These are phyloP conservation scores for Mesorhabditis sp. DNA, from an alignment of 2,888 invertebrate species.

Conservation along the genomic window DNA sequence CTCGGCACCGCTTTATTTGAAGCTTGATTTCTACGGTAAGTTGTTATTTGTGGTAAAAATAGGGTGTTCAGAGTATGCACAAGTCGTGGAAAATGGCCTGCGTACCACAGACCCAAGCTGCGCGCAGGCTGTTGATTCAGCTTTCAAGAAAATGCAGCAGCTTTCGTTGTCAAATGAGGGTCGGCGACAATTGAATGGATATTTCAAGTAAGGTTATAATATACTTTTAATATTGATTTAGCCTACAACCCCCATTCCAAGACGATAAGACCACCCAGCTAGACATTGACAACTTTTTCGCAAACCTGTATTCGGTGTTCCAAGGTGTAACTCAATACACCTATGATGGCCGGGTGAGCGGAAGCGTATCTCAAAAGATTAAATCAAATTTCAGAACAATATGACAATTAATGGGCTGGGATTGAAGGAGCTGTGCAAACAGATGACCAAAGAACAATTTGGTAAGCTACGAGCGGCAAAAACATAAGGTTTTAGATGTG, in stretches of 20 bases:
- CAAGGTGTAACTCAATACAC: constrained; percentile 41
- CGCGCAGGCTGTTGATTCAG: constrained; percentile 19
- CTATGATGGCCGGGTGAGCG: constrained; percentile 36
- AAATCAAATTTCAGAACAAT: neutral
- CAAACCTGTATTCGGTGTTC: constrained; percentile 32
- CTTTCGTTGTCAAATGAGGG: constrained; percentile 23
- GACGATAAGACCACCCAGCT: constrained; percentile 21
- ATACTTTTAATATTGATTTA: constrained; percentile 9
- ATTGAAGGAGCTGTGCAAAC: no score
- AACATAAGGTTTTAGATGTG: constrained; percentile 14
- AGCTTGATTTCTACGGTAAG: constrained; percentile 38
- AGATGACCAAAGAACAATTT: no score
- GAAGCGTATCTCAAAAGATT: constrained; percentile 3
- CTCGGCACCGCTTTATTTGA: constrained; percentile 38
- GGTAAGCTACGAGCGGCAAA: no score
- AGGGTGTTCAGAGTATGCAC: constrained; percentile 34
- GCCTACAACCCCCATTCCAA: constrained; percentile 32
- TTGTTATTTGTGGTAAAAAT: neutral
- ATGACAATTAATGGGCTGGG: neutral
- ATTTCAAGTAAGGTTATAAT: constrained; percentile 20
- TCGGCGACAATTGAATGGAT: constrained; percentile 24
- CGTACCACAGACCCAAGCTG: constrained; percentile 23
- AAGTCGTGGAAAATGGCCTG: constrained; percentile 38
- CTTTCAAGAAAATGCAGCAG: constrained; percentile 31
- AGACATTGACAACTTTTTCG: constrained; percentile 45